Conservation (phyloP, 2,888 invertebrate genomes). For the Oxyteleia sp. region DNA sequence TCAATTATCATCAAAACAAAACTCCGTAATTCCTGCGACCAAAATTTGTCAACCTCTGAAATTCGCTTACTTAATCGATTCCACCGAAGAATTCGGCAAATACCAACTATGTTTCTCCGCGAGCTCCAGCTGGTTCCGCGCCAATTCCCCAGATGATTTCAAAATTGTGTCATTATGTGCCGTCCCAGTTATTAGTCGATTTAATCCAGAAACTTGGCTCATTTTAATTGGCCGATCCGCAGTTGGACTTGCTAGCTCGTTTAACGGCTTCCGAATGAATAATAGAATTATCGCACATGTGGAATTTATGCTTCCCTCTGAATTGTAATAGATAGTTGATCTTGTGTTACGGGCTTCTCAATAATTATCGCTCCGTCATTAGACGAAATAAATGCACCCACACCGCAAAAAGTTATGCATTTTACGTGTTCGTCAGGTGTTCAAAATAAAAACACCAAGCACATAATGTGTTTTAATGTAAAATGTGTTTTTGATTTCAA, state of each 20-base stretch:
- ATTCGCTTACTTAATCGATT: conserved; percentile 38
- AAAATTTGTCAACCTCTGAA: conserved; percentile 12
- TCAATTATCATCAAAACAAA: no score
- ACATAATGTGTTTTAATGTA: no score
- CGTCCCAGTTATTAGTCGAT: conserved; percentile 59
- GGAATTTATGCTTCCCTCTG: conserved; percentile 50
- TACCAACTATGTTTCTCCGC: conserved; percentile 31
- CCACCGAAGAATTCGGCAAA: conserved; percentile 38
- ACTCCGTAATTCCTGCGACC: no score
- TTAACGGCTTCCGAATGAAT: conserved; percentile 62
- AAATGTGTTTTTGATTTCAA: no score
- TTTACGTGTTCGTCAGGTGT: no score
- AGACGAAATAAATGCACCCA: conserved; percentile 23
- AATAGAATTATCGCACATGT: conserved; percentile 58
- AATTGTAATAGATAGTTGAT: conserved; percentile 56
- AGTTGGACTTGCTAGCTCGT: conserved; percentile 35
- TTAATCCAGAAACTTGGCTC: conserved; percentile 65
- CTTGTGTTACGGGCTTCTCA: conserved; percentile 35
- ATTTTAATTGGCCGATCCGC: conserved; percentile 60
- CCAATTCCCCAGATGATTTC: conserved; percentile 50
- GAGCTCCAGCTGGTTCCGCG: conserved; percentile 44
- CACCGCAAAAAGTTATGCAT: no score
- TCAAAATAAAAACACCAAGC: no score
- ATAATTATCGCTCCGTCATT: conserved; percentile 43
- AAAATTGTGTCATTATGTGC: conserved; percentile 52